phyloP scores from a whole-genome alignment of 1,140 invertebrate genomes.

The Nasonia giraulti region DNA sequence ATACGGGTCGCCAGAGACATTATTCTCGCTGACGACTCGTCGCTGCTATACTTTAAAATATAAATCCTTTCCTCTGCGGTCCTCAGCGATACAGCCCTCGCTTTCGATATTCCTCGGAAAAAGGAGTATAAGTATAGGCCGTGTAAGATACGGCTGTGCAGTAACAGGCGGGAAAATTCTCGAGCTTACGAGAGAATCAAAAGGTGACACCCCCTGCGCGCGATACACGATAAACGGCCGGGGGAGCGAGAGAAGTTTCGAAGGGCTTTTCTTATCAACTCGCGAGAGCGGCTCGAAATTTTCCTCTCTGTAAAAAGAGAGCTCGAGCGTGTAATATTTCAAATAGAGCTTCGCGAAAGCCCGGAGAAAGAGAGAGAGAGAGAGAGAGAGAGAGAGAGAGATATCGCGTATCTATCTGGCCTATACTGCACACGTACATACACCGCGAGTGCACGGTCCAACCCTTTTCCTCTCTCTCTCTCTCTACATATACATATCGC shows the following conservation, averaged over 20 bases:
- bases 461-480: not conserved
- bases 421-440: not conserved
- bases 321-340: not conserved
- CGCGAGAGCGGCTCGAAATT: not conserved
- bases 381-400: not conserved
- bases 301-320: not conserved
- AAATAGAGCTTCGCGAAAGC: not conserved
- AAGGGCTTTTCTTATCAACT: not conserved
- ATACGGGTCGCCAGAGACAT: not conserved
- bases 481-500: not conserved
- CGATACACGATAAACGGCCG: not conserved
- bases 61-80: not conserved
- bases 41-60: not conserved
- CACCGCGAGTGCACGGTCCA: not conserved
- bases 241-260: not conserved
- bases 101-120: not conserved
- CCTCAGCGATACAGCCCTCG: not conserved
- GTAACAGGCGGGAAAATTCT: not conserved
- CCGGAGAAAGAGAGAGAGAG: not conserved
- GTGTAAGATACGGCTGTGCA: not conserved
- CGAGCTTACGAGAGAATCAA: not conserved
- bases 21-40: slow-evolving; percentile 1
- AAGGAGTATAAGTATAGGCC: too few relatives aligned
- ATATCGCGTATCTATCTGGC: not conserved
- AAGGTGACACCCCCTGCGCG: not conserved